A percentile compares a stretch with the other conserved stretches of the same genome.
phyloP scores from a whole-genome alignment of 2,888 invertebrate genomes.

The Emmelina monodactyla region DNA sequence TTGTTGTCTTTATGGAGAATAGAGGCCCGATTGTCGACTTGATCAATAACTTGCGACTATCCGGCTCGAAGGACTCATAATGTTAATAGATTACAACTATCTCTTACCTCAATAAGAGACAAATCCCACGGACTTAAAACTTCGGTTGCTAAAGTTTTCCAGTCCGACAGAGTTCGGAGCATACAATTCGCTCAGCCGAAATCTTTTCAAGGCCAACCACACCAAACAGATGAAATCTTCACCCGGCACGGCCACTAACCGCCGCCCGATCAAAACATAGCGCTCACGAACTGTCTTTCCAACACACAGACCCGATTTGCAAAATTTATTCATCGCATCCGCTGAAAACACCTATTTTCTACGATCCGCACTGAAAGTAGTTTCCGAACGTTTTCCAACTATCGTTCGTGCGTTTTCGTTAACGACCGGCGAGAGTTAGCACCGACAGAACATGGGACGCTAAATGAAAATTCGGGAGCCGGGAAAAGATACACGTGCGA shows the following conservation, averaged over 20 bases:
- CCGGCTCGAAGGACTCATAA: too few relatives aligned
- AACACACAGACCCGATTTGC: conserved; percentile 61
- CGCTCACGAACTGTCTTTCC: conserved; percentile 52
- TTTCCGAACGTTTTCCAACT: conserved; percentile 27
- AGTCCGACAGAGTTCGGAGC: too few relatives aligned
- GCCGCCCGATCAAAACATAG: conserved; percentile 58
- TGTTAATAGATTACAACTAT: too few relatives aligned
- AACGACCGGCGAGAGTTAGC: conserved; percentile 41
- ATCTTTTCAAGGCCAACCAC: conserved; percentile 32
- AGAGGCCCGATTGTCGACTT: too few relatives aligned
- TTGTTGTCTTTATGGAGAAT: too few relatives aligned
- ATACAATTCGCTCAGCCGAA: conserved; percentile 31
- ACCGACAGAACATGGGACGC: conserved; percentile 48
- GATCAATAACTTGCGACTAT: too few relatives aligned
- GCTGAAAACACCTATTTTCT: conserved; percentile 55
- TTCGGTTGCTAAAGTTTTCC: too few relatives aligned
- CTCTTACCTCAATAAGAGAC: too few relatives aligned
- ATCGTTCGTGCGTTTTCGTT: conserved; percentile 26
- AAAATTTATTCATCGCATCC: conserved; percentile 67
- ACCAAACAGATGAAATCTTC: conserved; percentile 31
- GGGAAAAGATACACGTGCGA: conserved; percentile 56
- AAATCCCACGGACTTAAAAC: too few relatives aligned
- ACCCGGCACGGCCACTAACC: conserved; percentile 50
- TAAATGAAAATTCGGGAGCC: conserved; percentile 29
- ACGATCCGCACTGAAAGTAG: conserved; percentile 47